These are phyloP conservation scores for Kuschelorhynchus macadamiae DNA, from an alignment of 2,888 invertebrate genomes.

Conservation along the genomic window DNA sequence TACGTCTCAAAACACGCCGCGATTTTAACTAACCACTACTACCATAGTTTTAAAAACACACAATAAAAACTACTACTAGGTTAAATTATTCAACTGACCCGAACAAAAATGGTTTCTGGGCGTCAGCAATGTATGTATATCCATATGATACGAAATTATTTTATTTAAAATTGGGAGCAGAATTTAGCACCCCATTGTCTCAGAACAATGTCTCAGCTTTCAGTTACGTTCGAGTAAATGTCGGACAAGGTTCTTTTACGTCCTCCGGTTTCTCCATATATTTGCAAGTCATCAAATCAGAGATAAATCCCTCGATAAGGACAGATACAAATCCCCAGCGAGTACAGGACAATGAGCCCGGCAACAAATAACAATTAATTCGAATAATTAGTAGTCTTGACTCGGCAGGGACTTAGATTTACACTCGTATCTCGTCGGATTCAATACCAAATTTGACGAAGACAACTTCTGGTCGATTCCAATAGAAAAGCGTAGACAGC, in stretches of 20 bases:
- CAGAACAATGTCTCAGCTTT: constrained; percentile 26
- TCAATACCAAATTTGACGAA: constrained; percentile 69
- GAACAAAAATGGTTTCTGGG: too few species aligned
- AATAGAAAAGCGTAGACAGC: constrained; percentile 68
- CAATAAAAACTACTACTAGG: too few species aligned
- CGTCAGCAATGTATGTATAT: background rate
- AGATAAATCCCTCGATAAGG: constrained; percentile 48
- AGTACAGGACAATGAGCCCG: constrained; percentile 55
- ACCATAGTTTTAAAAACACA: too few species aligned
- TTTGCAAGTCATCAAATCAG: constrained; percentile 44
- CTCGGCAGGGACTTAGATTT: constrained; percentile 64
- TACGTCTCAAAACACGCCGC: too few species aligned
- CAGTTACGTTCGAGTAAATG: constrained; percentile 23
- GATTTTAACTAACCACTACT: too few species aligned
- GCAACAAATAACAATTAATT: constrained; percentile 67
- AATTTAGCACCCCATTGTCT: constrained; percentile 43
- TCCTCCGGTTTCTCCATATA: constrained; percentile 39
- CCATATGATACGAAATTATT: constrained; percentile 13
- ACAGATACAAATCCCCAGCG: constrained; percentile 47
- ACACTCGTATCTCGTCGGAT: constrained; percentile 64
- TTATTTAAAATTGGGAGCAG: constrained; percentile 22
- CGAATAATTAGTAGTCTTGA: constrained; percentile 68
- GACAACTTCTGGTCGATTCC: constrained; percentile 66
- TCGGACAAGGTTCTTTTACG: constrained; percentile 42
- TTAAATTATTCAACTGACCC: too few species aligned